Conservation (phyloP, 2,888 invertebrate genomes). For the Stegophylla sp. region DNA sequence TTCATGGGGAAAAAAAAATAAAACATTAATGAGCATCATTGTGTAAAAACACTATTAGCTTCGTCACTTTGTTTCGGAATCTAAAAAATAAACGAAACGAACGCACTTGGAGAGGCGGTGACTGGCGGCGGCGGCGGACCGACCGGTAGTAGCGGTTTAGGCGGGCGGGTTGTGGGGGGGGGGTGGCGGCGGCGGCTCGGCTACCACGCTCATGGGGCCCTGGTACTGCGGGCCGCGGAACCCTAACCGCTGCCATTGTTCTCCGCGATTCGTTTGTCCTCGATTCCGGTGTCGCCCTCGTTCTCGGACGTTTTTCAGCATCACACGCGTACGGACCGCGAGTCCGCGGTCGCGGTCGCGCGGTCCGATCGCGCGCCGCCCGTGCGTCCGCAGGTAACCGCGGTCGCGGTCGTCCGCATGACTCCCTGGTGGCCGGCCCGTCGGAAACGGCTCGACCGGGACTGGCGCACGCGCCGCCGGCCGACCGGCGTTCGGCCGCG, state of each 20-base stretch:
- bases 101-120: too few relatives aligned
- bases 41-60: too few relatives aligned
- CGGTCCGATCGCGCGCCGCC: too few relatives aligned
- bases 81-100: too few relatives aligned
- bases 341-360: neutral
- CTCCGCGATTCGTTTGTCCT: neutral
- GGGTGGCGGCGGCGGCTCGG: neutral
- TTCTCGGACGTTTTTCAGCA: neutral
- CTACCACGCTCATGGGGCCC: neutral
- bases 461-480: too few relatives aligned
- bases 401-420: neutral
- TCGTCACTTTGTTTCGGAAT: too few relatives aligned
- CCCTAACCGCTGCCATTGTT: slow-evolving; percentile 51
- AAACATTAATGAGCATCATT: too few relatives aligned
- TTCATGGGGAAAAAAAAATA: too few relatives aligned
- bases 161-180: neutral
- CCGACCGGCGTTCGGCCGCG: neutral
- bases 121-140: too few relatives aligned
- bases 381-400: too few relatives aligned
- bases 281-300: slow-evolving; percentile 5
- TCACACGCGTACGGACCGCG: slow-evolving; percentile 27
- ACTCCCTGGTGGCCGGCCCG: too few relatives aligned
- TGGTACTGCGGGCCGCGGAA: slow-evolving; percentile 4
- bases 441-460: too few relatives aligned
- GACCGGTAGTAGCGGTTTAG: neutral